A percentile compares a stretch with the other conserved stretches of the same genome.
Conservation (phyloP, 2,888 invertebrate species). For the Athalia circularis region DNA sequence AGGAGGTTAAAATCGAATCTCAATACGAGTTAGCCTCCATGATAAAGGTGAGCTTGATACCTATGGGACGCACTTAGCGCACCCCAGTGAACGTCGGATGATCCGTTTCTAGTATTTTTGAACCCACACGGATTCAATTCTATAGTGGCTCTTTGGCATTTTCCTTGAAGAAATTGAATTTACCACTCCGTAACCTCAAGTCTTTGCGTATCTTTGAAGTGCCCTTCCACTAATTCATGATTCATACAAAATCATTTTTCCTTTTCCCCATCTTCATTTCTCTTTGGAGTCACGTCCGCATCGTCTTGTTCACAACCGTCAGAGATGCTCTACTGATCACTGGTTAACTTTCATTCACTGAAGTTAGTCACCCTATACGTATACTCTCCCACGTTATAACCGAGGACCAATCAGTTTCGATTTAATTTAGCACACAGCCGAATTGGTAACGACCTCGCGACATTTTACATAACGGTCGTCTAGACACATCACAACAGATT, state of each 20-base stretch:
- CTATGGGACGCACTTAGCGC: conserved; percentile 7
- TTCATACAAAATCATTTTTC: not conserved
- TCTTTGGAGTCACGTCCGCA: not conserved
- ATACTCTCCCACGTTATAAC: conserved; percentile 36
- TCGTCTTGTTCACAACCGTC: not conserved
- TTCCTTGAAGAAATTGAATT: conserved; percentile 26
- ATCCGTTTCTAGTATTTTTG: conserved; percentile 33
- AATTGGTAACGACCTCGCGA: conserved; percentile 44
- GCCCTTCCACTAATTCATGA: conserved; percentile 29
- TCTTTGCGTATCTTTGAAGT: conserved; percentile 21
- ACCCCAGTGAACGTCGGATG: not conserved
- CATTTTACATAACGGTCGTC: conserved; percentile 44
- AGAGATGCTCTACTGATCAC: not conserved
- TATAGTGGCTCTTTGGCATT: conserved; percentile 16
- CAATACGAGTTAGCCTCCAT: not conserved
- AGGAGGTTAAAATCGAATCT: no score
- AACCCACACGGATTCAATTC: conserved; percentile 30
- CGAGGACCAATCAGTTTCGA: conserved; percentile 38
- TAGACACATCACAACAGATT: conserved; percentile 43
- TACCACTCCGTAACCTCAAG: conserved; percentile 27
- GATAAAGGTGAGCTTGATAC: not conserved
- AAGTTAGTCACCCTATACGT: conserved; percentile 17
- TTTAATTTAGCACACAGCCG: conserved; percentile 43
- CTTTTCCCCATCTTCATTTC: not conserved
- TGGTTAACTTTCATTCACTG: conserved; percentile 30